Evolutionary conservation across 2,797 vertebrate species (phyloP).

Genomic region (Telmatherina bonti): DNA sequence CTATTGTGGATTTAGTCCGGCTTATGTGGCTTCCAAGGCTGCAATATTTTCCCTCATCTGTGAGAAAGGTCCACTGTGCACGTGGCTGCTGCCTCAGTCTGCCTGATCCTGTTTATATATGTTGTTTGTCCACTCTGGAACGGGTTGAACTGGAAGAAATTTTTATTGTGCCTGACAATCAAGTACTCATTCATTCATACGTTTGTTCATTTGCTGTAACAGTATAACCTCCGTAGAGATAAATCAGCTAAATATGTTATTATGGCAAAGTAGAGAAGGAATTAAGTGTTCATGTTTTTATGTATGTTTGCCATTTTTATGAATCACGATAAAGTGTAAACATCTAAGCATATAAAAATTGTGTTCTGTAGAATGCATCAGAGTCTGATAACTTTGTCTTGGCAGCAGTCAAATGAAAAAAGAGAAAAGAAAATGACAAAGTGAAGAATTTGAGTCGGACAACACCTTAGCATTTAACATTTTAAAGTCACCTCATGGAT

Average conservation of each 20-base stretch:
- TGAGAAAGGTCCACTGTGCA: too few species aligned
- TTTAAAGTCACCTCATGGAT: not conserved
- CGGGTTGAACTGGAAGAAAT: too few species aligned
- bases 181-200: too few species aligned
- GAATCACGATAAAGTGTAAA: not conserved
- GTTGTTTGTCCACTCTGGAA: too few species aligned
- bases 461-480: too few species aligned
- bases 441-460: not conserved
- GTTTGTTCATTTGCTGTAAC: not conserved
- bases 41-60: too few species aligned
- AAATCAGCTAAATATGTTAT: not conserved
- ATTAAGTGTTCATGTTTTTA: constrained; percentile 1
- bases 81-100: too few species aligned
- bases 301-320: constrained; percentile 3
- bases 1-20: not conserved
- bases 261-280: not conserved
- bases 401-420: not conserved
- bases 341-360: constrained; percentile 15
- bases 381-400: constrained; percentile 9
- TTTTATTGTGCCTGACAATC: too few species aligned
- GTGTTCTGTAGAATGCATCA: constrained; percentile 7
- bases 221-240: not conserved
- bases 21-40: not conserved
- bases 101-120: too few species aligned
- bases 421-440: not conserved